Conservation (phyloP, 2,888 invertebrate species). For the Rotaria magnacalcarata region DNA sequence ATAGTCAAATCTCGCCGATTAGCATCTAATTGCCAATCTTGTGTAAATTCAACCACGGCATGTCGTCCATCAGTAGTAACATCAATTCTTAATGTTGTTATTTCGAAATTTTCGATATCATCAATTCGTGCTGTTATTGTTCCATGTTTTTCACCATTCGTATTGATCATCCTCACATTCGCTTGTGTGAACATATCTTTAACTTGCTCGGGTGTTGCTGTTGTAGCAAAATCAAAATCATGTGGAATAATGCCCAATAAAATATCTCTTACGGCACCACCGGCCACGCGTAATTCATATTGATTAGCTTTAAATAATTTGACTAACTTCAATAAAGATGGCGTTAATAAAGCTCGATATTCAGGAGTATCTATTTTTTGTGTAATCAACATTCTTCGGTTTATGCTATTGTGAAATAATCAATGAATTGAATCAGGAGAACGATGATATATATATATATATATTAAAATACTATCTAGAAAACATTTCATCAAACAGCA, state of each 20-base stretch:
- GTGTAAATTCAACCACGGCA: constrained; percentile 89
- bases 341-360: background rate
- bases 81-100: constrained; percentile 86
- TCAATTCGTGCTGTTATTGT: constrained; percentile 91
- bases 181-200: constrained; percentile 81
- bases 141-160: constrained; percentile 60
- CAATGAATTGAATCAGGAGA: background rate
- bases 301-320: constrained; percentile 48
- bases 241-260: constrained; percentile 59
- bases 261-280: constrained; percentile 82
- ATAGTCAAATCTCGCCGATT: constrained; percentile 90
- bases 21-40: constrained; percentile 77
- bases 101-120: constrained; percentile 68
- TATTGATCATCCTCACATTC: constrained; percentile 82
- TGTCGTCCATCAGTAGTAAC: constrained; percentile 84
- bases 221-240: constrained; percentile 95
- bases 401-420: background rate
- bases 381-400: background rate
- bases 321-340: background rate
- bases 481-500: background rate
- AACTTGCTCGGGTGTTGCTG: constrained; percentile 92
- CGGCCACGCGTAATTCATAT: constrained; percentile 83
- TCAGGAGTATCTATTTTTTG: background rate
- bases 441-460: background rate
- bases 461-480: background rate